phyloP scores from a whole-genome alignment of 2,113 vertebrate genomes.

The Campylorhamphus procurvoides region DNA sequence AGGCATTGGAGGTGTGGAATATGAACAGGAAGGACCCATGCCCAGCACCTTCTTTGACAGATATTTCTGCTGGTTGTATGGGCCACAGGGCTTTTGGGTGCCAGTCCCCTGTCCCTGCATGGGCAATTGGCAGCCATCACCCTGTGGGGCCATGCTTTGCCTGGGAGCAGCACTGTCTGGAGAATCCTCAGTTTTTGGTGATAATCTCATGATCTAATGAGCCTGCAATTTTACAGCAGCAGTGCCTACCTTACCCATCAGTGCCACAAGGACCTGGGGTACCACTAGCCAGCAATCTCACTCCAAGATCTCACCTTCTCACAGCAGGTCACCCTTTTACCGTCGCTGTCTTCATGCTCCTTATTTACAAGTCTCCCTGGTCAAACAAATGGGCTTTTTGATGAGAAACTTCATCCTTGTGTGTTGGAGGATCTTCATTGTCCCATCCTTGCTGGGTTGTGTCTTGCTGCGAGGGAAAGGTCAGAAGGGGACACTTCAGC shows the following conservation, averaged over 20 bases:
- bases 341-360: fast-evolving
- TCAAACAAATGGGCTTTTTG: background rate
- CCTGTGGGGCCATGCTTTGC: fast-evolving
- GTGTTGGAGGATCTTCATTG: background rate
- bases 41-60: background rate
- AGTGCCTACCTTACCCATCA: background rate
- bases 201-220: background rate
- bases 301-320: background rate
- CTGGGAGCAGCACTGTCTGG: background rate
- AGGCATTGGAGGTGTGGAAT: background rate
- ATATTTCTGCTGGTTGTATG: background rate
- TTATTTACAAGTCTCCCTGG: background rate
- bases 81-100: background rate
- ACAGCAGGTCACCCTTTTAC: background rate
- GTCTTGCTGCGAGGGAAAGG: background rate
- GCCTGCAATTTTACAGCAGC: background rate
- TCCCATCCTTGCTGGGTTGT: background rate
- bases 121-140: background rate
- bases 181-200: background rate
- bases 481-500: fast-evolving
- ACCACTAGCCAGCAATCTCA: background rate
- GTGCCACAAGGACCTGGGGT: background rate
- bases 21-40: background rate
- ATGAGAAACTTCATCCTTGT: background rate
- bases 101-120: background rate